Percentiles rank a stretch among this genome's conserved stretches.
These are phyloP conservation scores for Drosophila falleni DNA, from an alignment of 2,888 invertebrate species.

Conservation along the genomic window DNA sequence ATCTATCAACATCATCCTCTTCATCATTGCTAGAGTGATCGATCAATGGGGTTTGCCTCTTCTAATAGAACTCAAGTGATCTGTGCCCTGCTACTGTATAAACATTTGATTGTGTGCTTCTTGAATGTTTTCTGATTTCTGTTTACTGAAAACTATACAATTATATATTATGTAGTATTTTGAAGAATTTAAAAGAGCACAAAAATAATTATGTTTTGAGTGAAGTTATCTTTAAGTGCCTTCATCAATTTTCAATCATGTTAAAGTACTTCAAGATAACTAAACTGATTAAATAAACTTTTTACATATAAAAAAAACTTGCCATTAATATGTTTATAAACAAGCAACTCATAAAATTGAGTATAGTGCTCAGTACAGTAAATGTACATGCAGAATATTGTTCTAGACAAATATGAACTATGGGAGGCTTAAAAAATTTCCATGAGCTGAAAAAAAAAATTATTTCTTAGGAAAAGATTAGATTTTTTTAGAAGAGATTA, in stretches of 20 bases:
- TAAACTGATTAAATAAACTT: conserved; percentile 5
- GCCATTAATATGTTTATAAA: background rate
- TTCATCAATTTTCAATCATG: background rate
- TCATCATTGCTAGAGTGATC: conserved; percentile 4
- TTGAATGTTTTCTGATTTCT: conserved; percentile 6
- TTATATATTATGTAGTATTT: conserved; percentile 9
- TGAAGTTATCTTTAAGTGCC: conserved; percentile 1
- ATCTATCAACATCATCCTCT: conserved; percentile 10
- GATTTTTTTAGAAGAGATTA: no score
- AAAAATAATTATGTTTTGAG: conserved; percentile 15
- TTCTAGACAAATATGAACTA: no score
- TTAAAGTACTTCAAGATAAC: conserved; percentile 6
- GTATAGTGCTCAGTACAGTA: no score
- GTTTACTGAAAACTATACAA: conserved; percentile 12
- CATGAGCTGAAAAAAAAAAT: no score
- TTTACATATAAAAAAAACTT: background rate
- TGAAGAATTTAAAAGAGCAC: background rate
- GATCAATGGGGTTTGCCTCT: conserved; percentile 20
- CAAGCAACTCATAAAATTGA: background rate
- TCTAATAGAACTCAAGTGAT: conserved; percentile 22
- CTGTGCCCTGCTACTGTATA: conserved; percentile 26
- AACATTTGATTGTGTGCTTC: conserved; percentile 10
- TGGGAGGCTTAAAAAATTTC: no score
- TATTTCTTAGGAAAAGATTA: no score
- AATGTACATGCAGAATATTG: no score